Conservation (phyloP, 2,113 vertebrate genomes). For the Progne subis region DNA sequence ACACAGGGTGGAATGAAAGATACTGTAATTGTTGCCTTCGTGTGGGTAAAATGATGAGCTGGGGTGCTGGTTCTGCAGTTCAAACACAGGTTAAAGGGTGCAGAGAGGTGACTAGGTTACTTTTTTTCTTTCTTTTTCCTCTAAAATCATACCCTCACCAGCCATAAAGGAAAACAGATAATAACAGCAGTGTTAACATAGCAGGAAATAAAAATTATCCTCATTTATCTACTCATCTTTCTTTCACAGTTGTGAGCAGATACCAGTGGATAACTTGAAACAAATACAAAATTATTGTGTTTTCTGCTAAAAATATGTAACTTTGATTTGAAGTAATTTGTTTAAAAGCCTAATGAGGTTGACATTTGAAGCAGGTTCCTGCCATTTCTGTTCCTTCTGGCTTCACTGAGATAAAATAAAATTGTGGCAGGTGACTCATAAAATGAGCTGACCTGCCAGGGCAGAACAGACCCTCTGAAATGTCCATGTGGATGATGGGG, state of each 20-base stretch:
- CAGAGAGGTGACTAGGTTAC: neutral
- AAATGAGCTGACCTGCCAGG: neutral
- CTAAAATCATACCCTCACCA: neutral
- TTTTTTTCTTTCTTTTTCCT: neutral
- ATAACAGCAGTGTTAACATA: neutral
- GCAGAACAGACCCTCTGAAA: neutral
- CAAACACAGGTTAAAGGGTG: neutral
- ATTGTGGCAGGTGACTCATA: conserved; percentile 14
- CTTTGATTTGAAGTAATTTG: conserved; percentile 45
- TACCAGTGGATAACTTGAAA: neutral
- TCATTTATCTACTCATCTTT: conserved; percentile 1
- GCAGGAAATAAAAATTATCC: neutral
- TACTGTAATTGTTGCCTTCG: neutral
- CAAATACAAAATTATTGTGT: conserved; percentile 10
- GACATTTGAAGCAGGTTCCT: conserved; percentile 40
- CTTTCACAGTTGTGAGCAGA: conserved; percentile 15
- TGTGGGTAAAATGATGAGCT: neutral
- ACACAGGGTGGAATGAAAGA: neutral
- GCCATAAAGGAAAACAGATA: neutral
- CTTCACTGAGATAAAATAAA: conserved; percentile 42
- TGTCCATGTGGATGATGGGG: neutral
- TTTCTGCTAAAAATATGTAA: conserved; percentile 61
- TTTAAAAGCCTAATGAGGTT: conserved; percentile 45
- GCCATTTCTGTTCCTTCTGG: conserved; percentile 10
- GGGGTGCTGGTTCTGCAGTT: neutral